Base-by-base conservation (phyloP, 92 coral and sea anemone species). In the Desmophyllum pertusum region DNA sequence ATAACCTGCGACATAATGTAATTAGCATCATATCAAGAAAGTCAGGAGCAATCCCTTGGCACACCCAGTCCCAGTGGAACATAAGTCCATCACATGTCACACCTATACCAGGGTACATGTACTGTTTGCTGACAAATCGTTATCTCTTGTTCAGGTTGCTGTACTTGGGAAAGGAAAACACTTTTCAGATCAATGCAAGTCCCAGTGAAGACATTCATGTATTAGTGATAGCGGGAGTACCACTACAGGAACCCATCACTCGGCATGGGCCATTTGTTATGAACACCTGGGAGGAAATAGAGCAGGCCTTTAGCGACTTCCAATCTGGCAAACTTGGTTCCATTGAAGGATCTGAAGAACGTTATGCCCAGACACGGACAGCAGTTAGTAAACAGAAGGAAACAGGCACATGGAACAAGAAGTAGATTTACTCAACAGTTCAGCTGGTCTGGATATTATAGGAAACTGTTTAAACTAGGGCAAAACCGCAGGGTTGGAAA, bases 261-360 rank as follows among this genome's bases (percentile, higher is more conserved):
- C 92, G 88, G 30, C 94, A 88, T 89, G 99, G 99, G 19, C 99
- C 99, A 10, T 96, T 96, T 87, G 99, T 96, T 31, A 96, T 96
- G 99, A 96, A 96, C 85, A 96, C 95, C 5, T 87, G 98, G 99
- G 90, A 92, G 43, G 92, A 96, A 50, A 94, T 96, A 35, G 93
- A 94, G 53, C 88, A 92, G 79, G 98, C 98, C 13, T 84, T 87
- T 62, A 67, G 79, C 1, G 99, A 96, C 81, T 96, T 80, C 79
- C 77, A 59, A 37, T 78, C 83, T 17, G 99, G 99, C 50, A 94
- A 91, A 76, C 88, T 96, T 80, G 99, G 99, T 18, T 75, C 87
- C 67, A 96, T 96, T 46, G 93, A 70, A 19, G 99, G 99, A 7
- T 85, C 98, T n/a, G 94, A 92, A 67, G 99, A 94, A 77, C 88